These are phyloP conservation scores for Eupithecia pulchellata DNA, from an alignment of 2,888 invertebrate species.

Conservation along the genomic window DNA sequence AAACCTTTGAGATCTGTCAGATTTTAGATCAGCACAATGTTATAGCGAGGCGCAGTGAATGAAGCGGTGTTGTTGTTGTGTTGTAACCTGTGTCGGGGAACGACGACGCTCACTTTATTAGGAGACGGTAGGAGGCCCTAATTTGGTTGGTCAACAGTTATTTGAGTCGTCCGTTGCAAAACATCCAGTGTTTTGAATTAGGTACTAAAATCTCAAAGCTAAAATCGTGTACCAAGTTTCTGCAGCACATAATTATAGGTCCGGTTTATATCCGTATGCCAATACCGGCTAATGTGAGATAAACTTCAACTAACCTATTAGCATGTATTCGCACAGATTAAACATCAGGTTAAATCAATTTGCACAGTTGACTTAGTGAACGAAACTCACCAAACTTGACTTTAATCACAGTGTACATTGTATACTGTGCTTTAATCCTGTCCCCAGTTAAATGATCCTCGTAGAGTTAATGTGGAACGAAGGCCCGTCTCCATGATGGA, in stretches of 20 bases:
- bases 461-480: too few species aligned
- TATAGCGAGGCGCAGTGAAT: background rate
- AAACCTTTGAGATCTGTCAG: background rate
- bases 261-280: background rate
- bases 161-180: slow-evolving; percentile 18
- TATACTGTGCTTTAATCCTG: too few species aligned
- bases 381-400: too few species aligned
- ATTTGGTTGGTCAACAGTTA: slow-evolving; percentile 22
- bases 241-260: background rate
- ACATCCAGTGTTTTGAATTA: background rate
- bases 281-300: background rate
- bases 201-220: background rate
- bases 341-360: background rate
- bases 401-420: too few species aligned
- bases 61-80: background rate
- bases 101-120: slow-evolving; percentile 21
- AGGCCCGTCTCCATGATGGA: too few species aligned
- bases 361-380: too few species aligned
- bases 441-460: background rate
- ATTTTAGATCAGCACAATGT: background rate
- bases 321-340: background rate
- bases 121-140: slow-evolving; percentile 18
- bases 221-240: background rate
- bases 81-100: background rate
- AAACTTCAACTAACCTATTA: background rate